Conservation (phyloP, 2,113 vertebrate species). For the Colistium nudipinnis region DNA sequence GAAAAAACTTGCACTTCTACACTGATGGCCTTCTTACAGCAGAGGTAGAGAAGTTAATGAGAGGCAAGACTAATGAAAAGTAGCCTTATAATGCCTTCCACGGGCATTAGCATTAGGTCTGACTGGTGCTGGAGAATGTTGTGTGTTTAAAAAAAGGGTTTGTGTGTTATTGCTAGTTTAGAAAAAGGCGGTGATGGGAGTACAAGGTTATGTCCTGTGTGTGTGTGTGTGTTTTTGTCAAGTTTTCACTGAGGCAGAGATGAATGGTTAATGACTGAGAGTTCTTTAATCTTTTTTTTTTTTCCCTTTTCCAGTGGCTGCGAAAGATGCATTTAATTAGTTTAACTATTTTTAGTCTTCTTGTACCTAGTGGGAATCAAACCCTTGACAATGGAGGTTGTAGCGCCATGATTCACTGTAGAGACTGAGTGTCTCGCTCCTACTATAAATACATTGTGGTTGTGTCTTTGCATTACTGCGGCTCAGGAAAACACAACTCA, state of each 20-base stretch:
- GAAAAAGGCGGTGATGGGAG: slow-evolving; percentile 1
- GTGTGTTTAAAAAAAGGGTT: neutral
- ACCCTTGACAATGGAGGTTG: slow-evolving; percentile 6
- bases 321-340: slow-evolving; percentile 51
- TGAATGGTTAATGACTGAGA: slow-evolving; percentile 19
- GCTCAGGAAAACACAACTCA: neutral
- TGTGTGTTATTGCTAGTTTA: neutral
- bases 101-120: neutral
- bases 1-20: neutral
- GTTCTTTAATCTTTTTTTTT: slow-evolving; percentile 22
- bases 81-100: neutral
- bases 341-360: slow-evolving; percentile 51
- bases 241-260: slow-evolving; percentile 5
- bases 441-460: neutral
- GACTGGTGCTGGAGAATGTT: too few relatives aligned
- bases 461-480: neutral
- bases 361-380: slow-evolving; percentile 42
- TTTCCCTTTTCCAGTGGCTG: too few relatives aligned
- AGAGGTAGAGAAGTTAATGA: neutral
- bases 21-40: neutral
- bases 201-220: slow-evolving; percentile 3
- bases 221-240: neutral
- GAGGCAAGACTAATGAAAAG: neutral
- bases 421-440: neutral
- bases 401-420: neutral